Base-by-base conservation (phyloP, 2,888 invertebrate species). In the Eupithecia vulgata region DNA sequence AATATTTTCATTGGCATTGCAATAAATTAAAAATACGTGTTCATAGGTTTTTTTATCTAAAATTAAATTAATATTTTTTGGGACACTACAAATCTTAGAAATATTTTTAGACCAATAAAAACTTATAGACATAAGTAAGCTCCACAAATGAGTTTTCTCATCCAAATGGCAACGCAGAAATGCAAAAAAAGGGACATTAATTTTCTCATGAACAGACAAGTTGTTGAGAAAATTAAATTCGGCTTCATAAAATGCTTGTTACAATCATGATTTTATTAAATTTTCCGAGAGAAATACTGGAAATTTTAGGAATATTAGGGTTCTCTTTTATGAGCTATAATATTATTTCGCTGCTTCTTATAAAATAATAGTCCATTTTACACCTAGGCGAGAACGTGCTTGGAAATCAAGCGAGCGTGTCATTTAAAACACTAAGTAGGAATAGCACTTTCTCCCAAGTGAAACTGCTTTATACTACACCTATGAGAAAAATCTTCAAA, bases 161-260 rank as follows among this genome's bases (percentile, higher is more conserved):
- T 37, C n/a, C n/a, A 64, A 64, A 64, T 35, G 37, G 62, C 35
- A n/a, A n/a, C n/a, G 62, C n/a, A 64, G 62, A 68, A 76, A 73
- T 77, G 74, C 73, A 76, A 37, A 67, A 62, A 67, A 52, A 67
- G 64, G 45, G 48, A 65, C 68, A 70, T 75, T 67, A 72, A 66
- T 73, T 79, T 79, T 67, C 76, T 72, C 71, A 65, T 61, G 75
- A 76, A 70, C 72, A 75, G 75, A 74, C 76, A 69, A 71, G 73
- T 75, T 76, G 77, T 64, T 5, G 48, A 67, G 73, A 76, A 75
- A 77, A 75, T 75, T 75, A 65, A 76, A 74, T 76, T 77, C 67
- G 68, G 76, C 72, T 77, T 77, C 71, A 68, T 64, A 35, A 61
- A 62, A 64, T 37, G 62, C 37, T 64, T 37, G 62, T 35, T 64